Conservation (phyloP, 2,888 invertebrate genomes). For the Hoplodrina ambigua region DNA sequence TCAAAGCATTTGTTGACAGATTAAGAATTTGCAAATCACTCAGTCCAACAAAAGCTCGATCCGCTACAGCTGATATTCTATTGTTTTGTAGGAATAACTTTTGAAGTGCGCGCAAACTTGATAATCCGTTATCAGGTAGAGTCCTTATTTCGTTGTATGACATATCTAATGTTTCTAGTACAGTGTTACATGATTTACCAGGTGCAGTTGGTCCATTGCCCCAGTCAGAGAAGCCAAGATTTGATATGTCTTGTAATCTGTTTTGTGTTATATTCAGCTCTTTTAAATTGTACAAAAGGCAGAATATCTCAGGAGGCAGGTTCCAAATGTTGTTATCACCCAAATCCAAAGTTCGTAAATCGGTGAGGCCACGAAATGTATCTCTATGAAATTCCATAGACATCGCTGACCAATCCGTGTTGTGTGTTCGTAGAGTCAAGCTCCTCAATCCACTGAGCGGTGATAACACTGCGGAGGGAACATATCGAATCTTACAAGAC, state of each 20-base stretch:
- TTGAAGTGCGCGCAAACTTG: constrained; percentile 92
- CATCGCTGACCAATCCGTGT: constrained; percentile 95
- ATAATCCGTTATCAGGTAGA: constrained; percentile 93
- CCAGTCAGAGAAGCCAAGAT: constrained; percentile 94
- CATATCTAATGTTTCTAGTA: constrained; percentile 93
- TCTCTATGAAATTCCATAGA: constrained; percentile 94
- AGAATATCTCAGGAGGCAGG: constrained; percentile 93
- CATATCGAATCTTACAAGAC: constrained; percentile 94
- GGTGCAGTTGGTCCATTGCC: constrained; percentile 92
- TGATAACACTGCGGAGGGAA: constrained; percentile 93
- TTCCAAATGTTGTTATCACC: constrained; percentile 95
- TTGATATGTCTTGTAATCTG: constrained; percentile 94
- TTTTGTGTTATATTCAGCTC: constrained; percentile 94
- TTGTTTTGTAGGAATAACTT: constrained; percentile 94
- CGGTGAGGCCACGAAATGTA: constrained; percentile 92
- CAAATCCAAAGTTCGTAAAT: constrained; percentile 92
- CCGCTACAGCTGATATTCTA: constrained; percentile 93
- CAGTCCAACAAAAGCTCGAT: constrained; percentile 93
- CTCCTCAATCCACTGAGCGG: constrained; percentile 92
- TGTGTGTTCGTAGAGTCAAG: constrained; percentile 93
- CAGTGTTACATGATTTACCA: constrained; percentile 93
- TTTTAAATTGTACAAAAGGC: constrained; percentile 92
- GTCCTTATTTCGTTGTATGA: constrained; percentile 93
- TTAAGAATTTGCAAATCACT: constrained; percentile 93
- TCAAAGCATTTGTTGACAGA: constrained; percentile 94